Evolutionary conservation across 2,113 vertebrate genomes (phyloP), one percentile per base, ranked within the genome.

Genomic region (Pygathrix nemaeus): DNA sequence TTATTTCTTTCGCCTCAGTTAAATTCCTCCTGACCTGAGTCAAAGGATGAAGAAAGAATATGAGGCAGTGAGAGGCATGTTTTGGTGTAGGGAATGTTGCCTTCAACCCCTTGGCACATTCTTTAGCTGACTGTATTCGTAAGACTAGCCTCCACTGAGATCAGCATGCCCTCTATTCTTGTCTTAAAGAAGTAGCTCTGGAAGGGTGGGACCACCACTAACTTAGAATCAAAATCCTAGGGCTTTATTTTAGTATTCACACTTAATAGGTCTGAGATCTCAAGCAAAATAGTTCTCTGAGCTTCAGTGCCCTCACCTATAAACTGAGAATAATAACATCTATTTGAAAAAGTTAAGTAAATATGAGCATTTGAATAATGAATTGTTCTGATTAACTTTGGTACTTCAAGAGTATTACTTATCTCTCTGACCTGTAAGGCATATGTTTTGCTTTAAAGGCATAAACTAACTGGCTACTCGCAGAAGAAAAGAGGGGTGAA

Each of bases 301-400:
- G 14, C 27, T 76, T 88, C 0, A 52, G 17, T 55, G 57, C 66
- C 16, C 52, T 78, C 13, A 14, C 23, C 21, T 88, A 17, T 83
- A 79, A 50, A 79, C 50, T 79, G 57, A 21, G 18, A 23, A 43
- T 85, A 93, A 61, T 75, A 55, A 64, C 43, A 7, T 64, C 23
- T 92, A 12, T n/a, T 92, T 79, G n/a, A 70, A 92, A 94, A 94
- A 5, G 70, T 52, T 52, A 84, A 83, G 27, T 82, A 79, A 81
- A 43, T 45, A n/a, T 6, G 16, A 72, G 10, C 18, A 70, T 55
- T 96, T 52, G 18, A 61, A 68, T 30, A 66, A 75, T 52, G 9
- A 94, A 61, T 40, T 73, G 7, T 85, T 81, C 57, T 61, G 21
- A 86, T 35, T 76, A 50, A 83, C 21, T 35, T 61, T 50, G 70